These are phyloP conservation scores for Latrodectus elegans DNA, from an alignment of 2,888 invertebrate genomes.

Conservation along the genomic window DNA sequence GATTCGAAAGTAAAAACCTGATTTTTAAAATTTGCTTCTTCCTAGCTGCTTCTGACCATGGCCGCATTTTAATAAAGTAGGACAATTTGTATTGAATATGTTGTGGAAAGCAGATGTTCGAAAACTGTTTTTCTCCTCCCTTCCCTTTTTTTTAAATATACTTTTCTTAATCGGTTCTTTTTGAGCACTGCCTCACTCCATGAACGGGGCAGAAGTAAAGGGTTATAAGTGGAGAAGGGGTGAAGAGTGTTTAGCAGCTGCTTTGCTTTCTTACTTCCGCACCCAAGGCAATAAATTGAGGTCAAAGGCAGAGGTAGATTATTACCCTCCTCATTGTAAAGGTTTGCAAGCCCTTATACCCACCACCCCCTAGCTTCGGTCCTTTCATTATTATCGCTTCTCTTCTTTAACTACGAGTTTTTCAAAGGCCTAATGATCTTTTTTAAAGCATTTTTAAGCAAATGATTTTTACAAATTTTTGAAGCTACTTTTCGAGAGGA, in stretches of 20 bases:
- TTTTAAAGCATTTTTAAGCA: background rate
- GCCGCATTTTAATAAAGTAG: conserved; percentile 57
- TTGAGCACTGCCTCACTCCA: conserved; percentile 17
- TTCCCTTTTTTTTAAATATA: background rate
- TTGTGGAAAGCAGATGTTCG: conserved; percentile 43
- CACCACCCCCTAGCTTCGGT: background rate
- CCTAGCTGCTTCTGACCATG: conserved; percentile 27
- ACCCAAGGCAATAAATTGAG: conserved; percentile 50
- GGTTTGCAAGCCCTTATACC: background rate
- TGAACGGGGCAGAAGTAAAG: conserved; percentile 41
- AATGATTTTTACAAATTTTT: background rate
- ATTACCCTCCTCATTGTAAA: conserved; percentile 39
- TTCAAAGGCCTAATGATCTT: conserved; percentile 15
- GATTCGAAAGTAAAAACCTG: conserved; percentile 25
- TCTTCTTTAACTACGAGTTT: background rate
- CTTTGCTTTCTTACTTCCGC: conserved; percentile 44
- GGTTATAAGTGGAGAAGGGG: conserved; percentile 34
- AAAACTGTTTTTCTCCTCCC: background rate
- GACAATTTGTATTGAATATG: conserved; percentile 20
- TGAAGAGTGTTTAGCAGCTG: conserved; percentile 37
- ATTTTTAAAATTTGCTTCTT: conserved; percentile 3
- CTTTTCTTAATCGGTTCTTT: conserved; percentile 27
- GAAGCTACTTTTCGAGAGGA: no score
- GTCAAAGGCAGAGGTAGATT: conserved; percentile 41
- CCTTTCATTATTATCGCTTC: background rate